Evolutionary conservation across 2,113 vertebrate species (phyloP).

Genomic region (Zosterops hypoxanthus): DNA sequence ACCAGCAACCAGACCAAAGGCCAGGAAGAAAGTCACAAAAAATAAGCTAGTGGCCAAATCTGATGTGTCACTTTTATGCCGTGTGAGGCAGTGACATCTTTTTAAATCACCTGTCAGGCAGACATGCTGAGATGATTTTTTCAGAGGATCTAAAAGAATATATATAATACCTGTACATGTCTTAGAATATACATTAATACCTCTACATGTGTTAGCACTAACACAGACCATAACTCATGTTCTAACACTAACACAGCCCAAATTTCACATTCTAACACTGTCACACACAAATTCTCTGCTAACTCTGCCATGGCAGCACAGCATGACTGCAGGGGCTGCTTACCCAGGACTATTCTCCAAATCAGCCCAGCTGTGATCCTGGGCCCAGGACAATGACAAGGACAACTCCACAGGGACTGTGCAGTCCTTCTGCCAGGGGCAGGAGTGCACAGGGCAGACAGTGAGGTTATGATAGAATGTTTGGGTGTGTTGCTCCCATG

Average conservation of each 20-base stretch:
- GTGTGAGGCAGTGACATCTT: neutral
- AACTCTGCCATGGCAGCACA: neutral
- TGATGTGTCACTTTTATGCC: neutral
- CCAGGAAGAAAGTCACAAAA: neutral
- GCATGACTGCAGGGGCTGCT: neutral
- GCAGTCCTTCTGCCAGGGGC: neutral
- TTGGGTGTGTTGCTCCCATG: neutral
- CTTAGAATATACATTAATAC: neutral
- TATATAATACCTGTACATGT: accelerated
- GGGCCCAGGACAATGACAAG: neutral
- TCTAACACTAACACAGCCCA: neutral
- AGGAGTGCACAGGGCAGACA: neutral
- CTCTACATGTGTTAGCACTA: neutral
- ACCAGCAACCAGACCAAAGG: neutral
- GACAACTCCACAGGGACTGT: neutral
- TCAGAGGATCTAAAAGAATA: neutral
- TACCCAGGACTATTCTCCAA: neutral
- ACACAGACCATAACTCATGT: neutral
- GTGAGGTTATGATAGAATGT: neutral
- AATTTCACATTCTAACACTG: neutral
- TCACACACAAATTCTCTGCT: neutral
- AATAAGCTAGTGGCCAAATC: neutral
- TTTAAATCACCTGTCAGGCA: neutral
- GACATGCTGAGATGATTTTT: neutral
- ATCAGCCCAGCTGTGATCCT: neutral